Percentiles rank a stretch among this genome's conserved stretches.
These are phyloP conservation scores for Megalopta genalis DNA, from an alignment of 1,140 invertebrate species.

Conservation along the genomic window DNA sequence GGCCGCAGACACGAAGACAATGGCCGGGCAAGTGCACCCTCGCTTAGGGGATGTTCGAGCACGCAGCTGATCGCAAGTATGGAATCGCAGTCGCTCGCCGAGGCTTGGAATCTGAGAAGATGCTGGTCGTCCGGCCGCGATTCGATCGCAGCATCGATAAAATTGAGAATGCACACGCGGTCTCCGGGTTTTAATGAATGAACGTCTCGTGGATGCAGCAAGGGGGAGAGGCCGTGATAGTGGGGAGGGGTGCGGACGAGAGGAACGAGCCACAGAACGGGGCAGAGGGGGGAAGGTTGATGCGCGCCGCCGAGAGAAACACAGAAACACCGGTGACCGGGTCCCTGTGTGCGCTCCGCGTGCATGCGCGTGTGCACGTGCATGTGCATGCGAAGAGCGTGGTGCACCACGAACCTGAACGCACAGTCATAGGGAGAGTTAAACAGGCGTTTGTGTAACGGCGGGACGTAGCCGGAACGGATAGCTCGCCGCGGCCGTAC, in stretches of 20 bases:
- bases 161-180: slow-evolving; percentile 71
- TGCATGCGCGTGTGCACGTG: not conserved
- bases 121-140: slow-evolving; percentile 17
- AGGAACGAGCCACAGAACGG: slow-evolving; percentile 27
- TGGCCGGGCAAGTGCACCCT: no score
- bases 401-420: slow-evolving; percentile 1
- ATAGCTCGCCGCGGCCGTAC: slow-evolving; percentile 55
- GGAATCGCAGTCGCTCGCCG: no score
- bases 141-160: slow-evolving; percentile 72
- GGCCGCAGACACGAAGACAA: no score
- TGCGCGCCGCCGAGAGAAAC: slow-evolving; percentile 12
- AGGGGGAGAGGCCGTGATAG: slow-evolving; percentile 47
- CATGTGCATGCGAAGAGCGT: not conserved
- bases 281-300: slow-evolving; percentile 9
- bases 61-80: no score
- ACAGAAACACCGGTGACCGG: not conserved
- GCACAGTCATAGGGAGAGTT: slow-evolving; percentile 29
- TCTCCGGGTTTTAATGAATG: slow-evolving; percentile 72
- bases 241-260: slow-evolving; percentile 34
- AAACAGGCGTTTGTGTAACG: slow-evolving; percentile 55
- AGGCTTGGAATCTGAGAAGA: not conserved
- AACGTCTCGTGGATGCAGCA: slow-evolving; percentile 72
- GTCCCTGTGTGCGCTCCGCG: no score
- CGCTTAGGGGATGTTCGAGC: no score
- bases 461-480: slow-evolving; percentile 55